These are phyloP conservation scores for Lanius ludovicianus DNA, from an alignment of 2,113 vertebrate genomes.

Conservation along the genomic window DNA sequence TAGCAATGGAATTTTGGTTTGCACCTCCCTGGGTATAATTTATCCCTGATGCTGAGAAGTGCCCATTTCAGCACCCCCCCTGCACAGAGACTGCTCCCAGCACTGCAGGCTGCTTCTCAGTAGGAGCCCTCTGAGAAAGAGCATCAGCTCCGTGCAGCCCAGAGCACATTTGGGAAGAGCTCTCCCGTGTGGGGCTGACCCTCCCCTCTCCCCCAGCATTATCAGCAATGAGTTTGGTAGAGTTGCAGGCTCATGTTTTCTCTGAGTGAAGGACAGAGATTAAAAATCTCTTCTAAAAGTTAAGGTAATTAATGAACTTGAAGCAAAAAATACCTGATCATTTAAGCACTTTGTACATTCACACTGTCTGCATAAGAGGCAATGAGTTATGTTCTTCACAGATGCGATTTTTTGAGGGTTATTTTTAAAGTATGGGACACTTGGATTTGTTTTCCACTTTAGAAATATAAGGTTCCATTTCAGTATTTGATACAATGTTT, in stretches of 20 bases:
- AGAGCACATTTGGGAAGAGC: fast-evolving
- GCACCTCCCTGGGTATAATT: background rate
- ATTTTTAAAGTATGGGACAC: background rate
- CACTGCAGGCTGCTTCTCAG: background rate
- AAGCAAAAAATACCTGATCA: background rate
- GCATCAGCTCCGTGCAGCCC: background rate
- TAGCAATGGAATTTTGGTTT: background rate
- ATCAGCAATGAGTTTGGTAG: background rate
- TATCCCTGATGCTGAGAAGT: background rate
- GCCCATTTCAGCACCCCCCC: background rate
- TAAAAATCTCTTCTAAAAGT: background rate
- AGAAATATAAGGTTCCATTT: background rate
- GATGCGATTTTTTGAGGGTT: background rate
- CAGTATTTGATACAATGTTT: background rate
- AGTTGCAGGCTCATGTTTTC: background rate
- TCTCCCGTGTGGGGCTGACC: background rate
- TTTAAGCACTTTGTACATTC: background rate
- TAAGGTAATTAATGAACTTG: background rate
- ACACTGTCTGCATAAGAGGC: background rate
- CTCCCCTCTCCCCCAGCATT: background rate
- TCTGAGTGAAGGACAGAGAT: background rate
- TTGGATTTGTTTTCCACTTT: background rate
- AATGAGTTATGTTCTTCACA: background rate
- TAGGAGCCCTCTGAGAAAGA: background rate
- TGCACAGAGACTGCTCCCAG: background rate